phyloP scores from a whole-genome alignment of 2,888 invertebrate genomes.

The Carterocephalus palaemon region DNA sequence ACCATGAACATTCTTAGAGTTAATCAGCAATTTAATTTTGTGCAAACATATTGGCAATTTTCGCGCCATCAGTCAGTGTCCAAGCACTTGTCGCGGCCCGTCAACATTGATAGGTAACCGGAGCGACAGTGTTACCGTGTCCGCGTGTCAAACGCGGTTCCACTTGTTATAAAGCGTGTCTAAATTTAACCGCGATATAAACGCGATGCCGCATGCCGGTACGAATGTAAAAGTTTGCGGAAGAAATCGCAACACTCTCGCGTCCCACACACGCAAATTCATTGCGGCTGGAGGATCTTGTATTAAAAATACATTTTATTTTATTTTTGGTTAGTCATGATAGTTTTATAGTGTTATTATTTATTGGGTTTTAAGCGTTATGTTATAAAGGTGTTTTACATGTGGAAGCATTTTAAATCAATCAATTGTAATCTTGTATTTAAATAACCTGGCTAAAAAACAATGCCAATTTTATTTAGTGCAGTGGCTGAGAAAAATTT shows the following conservation, averaged over 20 bases:
- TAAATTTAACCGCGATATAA: conserved; percentile 56
- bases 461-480: conserved; percentile 94
- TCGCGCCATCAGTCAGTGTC: conserved; percentile 28
- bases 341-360: too few species aligned
- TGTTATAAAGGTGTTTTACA: too few species aligned
- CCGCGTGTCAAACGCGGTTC: conserved; percentile 25
- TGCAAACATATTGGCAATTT: neutral
- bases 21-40: neutral
- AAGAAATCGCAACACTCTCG: conserved; percentile 32
- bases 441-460: too few species aligned
- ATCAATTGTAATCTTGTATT: too few species aligned
- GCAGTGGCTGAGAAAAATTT: conserved; percentile 89
- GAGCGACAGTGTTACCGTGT: conserved; percentile 57
- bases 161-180: conserved; percentile 21
- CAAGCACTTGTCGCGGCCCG: conserved; percentile 42
- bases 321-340: too few species aligned
- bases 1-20: too few species aligned
- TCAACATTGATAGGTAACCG: conserved; percentile 55
- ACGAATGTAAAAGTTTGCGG: conserved; percentile 37
- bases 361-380: too few species aligned
- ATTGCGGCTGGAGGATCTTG: conserved; percentile 12
- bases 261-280: conserved; percentile 22
- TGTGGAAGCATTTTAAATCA: too few species aligned
- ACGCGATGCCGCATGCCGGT: conserved; percentile 44
- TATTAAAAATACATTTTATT: too few species aligned